Percentiles rank a stretch among this genome's conserved stretches.
Conservation (phyloP, 2,113 vertebrate species). For the Sturnira hondurensis region DNA sequence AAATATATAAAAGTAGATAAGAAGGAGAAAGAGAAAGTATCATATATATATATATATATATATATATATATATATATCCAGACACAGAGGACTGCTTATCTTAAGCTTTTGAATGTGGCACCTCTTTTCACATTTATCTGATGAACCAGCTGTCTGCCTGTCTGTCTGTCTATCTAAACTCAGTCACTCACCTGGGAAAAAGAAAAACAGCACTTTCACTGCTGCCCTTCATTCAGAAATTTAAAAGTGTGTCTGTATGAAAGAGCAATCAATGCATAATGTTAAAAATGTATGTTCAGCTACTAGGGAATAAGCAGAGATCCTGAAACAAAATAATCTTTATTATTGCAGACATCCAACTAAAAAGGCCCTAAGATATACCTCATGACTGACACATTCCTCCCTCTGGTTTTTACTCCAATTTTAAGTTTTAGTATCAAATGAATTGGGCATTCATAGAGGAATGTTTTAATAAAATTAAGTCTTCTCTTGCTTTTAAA, state of each 20-base stretch:
- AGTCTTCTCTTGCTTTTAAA: conserved; percentile 20
- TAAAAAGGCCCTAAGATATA: not conserved
- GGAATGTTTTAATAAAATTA: conserved; percentile 41
- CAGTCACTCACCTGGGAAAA: not conserved
- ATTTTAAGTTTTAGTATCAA: conserved; percentile 39
- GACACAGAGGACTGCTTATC: conserved; percentile 8
- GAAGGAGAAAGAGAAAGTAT: not conserved
- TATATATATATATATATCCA: not conserved
- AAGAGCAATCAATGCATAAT: conserved; percentile 30
- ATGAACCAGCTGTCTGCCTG: conserved; percentile 36
- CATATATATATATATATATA: not conserved
- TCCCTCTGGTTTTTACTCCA: not conserved
- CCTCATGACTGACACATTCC: not conserved
- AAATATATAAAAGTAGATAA: conserved; percentile 32
- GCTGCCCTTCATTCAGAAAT: conserved; percentile 4
- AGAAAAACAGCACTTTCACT: conserved; percentile 1
- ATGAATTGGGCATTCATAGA: not conserved
- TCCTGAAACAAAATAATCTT: conserved; percentile 11
- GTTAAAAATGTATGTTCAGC: not conserved
- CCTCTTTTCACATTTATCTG: conserved; percentile 13
- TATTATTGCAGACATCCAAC: not conserved
- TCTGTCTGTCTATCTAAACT: conserved; percentile 28
- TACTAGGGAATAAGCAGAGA: not conserved
- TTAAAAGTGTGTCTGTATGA: conserved; percentile 33
- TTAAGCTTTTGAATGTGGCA: not conserved